Evolutionary conservation across 1,140 invertebrate species (phyloP), one percentile per base, ranked within the genome.

Genomic region (Zaprionus camerounensis): DNA sequence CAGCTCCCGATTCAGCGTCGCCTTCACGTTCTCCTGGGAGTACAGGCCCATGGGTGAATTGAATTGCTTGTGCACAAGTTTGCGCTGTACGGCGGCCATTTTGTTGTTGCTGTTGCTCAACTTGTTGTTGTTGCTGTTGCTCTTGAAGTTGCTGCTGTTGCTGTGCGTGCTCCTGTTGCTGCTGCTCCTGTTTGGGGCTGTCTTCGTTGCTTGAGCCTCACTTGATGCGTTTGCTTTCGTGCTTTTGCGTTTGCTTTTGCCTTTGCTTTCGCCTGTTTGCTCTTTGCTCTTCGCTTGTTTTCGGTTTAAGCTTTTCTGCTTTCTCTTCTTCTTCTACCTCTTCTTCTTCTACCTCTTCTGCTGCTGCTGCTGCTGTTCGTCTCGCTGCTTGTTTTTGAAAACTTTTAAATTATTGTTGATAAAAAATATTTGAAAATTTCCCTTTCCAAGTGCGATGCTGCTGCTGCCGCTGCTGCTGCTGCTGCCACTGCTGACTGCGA

Each of bases 21-120:
- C 96, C 85, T 96, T 95, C 72, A 98, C 96, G 83, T 96, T 96
- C 92, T 96, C 94, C 78, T 96, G 95, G 17, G 97, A 98, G 93
- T 98, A 98, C 26, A 98, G 93, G 82, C 96, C 96, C 80, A 98
- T 97, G 34, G 97, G 97, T 58, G 96, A 96, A 93, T 98, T 98
- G 94, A 97, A 98, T 94, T 98, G 97, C 93, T 97, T 97, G 94
- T 97, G 96, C 67, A 97, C 96, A 91, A 97, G 93, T 81, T 93
- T 94, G 81, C 94, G 93, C 88, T 94, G 94, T 92, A 94, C 93
- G 77, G 93, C 93, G 82, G 94, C 94, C 94, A 95, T 95, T 92
- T 93, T 94, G 44, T 71, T 64, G 17, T 64, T 49, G 55, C 13
- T 41, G 17, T 65, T 58, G 51, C 64, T 70, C n/a, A 51, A 66